Percentiles rank a stretch among this genome's conserved stretches.
These are phyloP conservation scores for Meliscaeva auricollis DNA, from an alignment of 2,888 invertebrate species.

Conservation along the genomic window DNA sequence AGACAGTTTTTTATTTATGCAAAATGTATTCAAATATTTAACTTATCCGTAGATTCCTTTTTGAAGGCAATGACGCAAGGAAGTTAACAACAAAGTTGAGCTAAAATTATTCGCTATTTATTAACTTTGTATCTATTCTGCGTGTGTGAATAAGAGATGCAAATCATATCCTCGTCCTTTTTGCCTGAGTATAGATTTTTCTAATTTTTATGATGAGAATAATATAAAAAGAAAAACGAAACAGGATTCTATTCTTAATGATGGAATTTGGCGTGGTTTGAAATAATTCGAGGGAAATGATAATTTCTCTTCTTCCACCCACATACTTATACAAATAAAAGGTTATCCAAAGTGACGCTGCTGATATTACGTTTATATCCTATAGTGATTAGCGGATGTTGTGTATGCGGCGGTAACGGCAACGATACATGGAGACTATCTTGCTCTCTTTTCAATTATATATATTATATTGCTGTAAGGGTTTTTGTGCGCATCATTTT, in stretches of 20 bases:
- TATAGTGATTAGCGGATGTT: conserved; percentile 69
- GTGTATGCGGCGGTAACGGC: conserved; percentile 5
- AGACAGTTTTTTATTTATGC: too few species aligned
- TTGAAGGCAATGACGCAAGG: conserved; percentile 57
- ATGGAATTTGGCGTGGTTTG: conserved; percentile 36
- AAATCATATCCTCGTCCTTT: conserved; percentile 28
- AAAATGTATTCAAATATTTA: too few species aligned
- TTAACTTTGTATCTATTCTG: conserved; percentile 38
- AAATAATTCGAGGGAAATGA: conserved; percentile 70
- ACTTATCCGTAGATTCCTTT: too few species aligned
- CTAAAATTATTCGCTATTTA: conserved; percentile 40
- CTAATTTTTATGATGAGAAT: conserved; percentile 2
- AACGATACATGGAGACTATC: conserved; percentile 19
- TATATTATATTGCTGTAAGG: conserved; percentile 13
- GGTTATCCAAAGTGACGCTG: conserved; percentile 63
- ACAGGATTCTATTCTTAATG: not conserved
- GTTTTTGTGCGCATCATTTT: conserved; percentile 67
- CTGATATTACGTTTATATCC: conserved; percentile 25
- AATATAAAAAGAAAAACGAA: not conserved
- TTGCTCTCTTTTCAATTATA: conserved; percentile 36
- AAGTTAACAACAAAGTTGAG: conserved; percentile 45
- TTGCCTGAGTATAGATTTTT: conserved; percentile 39
- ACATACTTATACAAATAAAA: conserved; percentile 29
- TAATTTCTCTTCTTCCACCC: conserved; percentile 67
- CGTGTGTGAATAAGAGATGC: conserved; percentile 68